These are phyloP conservation scores for Ibycter americanus DNA, from an alignment of 2,797 vertebrate genomes.

Conservation along the genomic window DNA sequence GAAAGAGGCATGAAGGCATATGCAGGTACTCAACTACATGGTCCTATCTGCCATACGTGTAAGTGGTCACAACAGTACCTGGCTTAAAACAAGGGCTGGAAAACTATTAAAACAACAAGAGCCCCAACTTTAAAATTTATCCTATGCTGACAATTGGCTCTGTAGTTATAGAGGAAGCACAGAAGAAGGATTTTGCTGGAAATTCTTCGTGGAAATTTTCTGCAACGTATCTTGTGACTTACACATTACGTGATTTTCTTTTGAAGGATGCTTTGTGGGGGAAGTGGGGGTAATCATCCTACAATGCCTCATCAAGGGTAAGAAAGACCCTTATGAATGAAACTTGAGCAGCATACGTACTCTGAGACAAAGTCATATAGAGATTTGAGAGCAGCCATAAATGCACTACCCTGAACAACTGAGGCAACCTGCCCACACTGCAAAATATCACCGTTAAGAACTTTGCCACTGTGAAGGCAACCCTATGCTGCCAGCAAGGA, in stretches of 20 bases:
- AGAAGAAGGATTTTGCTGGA: neutral
- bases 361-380: neutral
- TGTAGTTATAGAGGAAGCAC: neutral
- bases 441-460: neutral
- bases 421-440: neutral
- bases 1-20: neutral
- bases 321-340: neutral
- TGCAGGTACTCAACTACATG: neutral
- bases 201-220: neutral
- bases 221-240: neutral
- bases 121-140: neutral
- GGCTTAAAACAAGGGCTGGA: neutral
- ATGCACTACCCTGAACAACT: neutral
- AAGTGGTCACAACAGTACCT: neutral
- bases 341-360: neutral
- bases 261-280: neutral
- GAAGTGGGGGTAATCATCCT: neutral
- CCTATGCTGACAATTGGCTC: neutral
- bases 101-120: neutral
- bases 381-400: neutral
- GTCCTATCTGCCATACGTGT: neutral
- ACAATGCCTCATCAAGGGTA: neutral
- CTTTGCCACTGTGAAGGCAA: neutral
- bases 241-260: neutral
- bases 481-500: neutral